Percentiles rank a stretch among this genome's conserved stretches.
These are phyloP conservation scores for Disparrhopalites patrizii DNA, from an alignment of 2,888 invertebrate genomes.

Conservation along the genomic window DNA sequence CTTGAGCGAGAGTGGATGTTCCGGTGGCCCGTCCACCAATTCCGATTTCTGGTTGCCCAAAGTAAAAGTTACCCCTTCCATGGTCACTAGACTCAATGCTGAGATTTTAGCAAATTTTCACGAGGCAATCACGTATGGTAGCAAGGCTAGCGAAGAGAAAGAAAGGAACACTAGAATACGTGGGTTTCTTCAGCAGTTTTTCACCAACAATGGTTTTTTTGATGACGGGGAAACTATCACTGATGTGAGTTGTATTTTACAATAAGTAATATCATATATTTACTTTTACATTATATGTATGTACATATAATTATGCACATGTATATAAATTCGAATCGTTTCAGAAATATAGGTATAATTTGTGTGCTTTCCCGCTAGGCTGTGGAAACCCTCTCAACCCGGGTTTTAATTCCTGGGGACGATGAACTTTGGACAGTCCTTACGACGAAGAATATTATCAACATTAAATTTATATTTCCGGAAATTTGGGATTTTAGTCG, in stretches of 20 bases:
- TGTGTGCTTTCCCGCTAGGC: too few relatives aligned
- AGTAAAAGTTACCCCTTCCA: conserved; percentile 18
- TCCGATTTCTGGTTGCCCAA: conserved; percentile 18
- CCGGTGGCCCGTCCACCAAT: background rate
- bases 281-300: background rate
- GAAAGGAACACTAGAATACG: background rate
- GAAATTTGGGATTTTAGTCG: background rate
- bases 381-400: conserved; percentile 11
- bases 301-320: too few relatives aligned
- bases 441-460: conserved; percentile 1
- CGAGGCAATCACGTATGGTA: background rate
- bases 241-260: background rate
- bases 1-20: background rate
- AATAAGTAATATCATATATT: background rate
- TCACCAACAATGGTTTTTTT: conserved; percentile 1
- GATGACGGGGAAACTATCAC: background rate
- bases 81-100: conserved; percentile 13
- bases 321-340: too few relatives aligned
- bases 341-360: too few relatives aligned
- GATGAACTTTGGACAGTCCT: conserved; percentile 15
- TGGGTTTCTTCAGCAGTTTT: background rate
- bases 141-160: background rate
- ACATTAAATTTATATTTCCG: background rate
- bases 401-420: background rate
- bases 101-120: conserved; percentile 13